Conservation (phyloP, 2,113 vertebrate genomes). For the Chaenogobius annularis region DNA sequence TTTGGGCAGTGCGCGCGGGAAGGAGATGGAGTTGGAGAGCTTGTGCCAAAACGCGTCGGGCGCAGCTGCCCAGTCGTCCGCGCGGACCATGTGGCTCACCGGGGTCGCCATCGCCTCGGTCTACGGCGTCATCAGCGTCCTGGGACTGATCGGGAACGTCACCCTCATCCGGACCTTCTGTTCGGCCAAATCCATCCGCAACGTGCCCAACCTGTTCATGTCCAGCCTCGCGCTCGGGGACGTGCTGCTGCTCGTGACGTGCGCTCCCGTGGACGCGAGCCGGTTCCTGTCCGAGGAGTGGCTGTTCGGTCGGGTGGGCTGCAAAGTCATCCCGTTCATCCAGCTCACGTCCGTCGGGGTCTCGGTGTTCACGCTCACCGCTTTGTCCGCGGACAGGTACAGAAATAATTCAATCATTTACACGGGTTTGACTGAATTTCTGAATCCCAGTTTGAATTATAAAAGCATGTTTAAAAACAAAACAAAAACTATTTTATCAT, state of each 20-base stretch:
- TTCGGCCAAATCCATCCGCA: constrained; percentile 88
- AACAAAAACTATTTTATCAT: no score
- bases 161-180: constrained; percentile 95
- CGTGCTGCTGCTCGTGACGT: constrained; percentile 89
- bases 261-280: constrained; percentile 96
- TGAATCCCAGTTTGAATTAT: no score
- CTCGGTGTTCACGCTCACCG: constrained; percentile 96
- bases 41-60: constrained; percentile 64
- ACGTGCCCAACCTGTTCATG: constrained; percentile 92
- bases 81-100: constrained; percentile 75
- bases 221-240: constrained; percentile 94
- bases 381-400: constrained; percentile 96
- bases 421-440: no score
- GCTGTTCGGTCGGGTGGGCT: constrained; percentile 92
- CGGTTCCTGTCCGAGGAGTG: constrained; percentile 90
- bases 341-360: constrained; percentile 97
- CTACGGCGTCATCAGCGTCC: constrained; percentile 86
- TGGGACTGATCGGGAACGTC: constrained; percentile 91
- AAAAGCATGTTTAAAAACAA: no score
- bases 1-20: not conserved
- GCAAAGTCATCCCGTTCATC: constrained; percentile 95
- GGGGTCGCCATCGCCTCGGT: constrained; percentile 84
- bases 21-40: constrained; percentile 45
- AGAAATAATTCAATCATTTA: not conserved
- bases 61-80: constrained; percentile 24